A percentile compares a stretch with the other conserved stretches of the same genome.
Conservation (phyloP, 2,888 invertebrate species). For the Cacoxenus indagator region DNA sequence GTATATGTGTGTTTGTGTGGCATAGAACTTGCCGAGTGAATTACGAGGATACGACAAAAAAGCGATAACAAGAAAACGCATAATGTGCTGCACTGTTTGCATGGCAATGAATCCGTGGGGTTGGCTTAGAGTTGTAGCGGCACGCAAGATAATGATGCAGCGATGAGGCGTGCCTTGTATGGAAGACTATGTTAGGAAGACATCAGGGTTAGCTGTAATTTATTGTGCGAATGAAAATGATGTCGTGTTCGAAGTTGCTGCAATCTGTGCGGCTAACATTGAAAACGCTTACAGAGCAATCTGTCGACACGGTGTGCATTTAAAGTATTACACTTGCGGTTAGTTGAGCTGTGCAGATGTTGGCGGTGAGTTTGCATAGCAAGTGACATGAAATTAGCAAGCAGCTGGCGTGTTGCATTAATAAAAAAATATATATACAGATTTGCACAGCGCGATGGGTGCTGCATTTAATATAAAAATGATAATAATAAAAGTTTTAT, state of each 20-base stretch:
- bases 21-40: neutral
- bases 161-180: neutral
- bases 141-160: neutral
- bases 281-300: constrained; percentile 17
- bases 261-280: neutral
- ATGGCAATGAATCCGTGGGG: constrained; percentile 25
- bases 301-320: constrained; percentile 9
- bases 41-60: neutral
- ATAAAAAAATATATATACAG: too few relatives aligned
- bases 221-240: constrained; percentile 6
- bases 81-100: constrained; percentile 42
- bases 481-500: neutral
- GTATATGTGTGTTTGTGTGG: neutral
- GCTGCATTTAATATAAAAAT: neutral
- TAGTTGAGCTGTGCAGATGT: too few relatives aligned
- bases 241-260: neutral
- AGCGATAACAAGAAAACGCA: constrained; percentile 5
- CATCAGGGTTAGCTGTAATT: neutral
- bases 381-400: too few relatives aligned
- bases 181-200: neutral
- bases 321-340: too few relatives aligned
- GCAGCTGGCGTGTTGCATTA: too few relatives aligned
- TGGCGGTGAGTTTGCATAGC: too few relatives aligned
- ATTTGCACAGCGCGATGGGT: too few relatives aligned
- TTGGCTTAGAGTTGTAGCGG: neutral